Evolutionary conservation across 2,113 vertebrate genomes (phyloP).

Genomic region (Hydrolagus affinis): DNA sequence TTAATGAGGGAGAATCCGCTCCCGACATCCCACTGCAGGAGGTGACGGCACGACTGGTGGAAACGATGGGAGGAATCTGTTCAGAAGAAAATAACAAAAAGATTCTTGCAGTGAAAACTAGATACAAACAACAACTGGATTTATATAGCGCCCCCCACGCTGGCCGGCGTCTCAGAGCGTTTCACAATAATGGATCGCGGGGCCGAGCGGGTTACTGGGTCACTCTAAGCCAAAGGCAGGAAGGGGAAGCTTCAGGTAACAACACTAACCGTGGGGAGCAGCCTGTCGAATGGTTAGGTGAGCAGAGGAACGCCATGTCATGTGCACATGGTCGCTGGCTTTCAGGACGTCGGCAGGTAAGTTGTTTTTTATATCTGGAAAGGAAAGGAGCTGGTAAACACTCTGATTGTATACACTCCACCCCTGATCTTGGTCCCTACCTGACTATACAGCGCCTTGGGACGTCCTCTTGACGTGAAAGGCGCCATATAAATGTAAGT

Average conservation of each 20-base stretch:
- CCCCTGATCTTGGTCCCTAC: no score
- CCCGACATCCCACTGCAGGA: slow-evolving; percentile 65
- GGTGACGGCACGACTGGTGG: slow-evolving; percentile 74
- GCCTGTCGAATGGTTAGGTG: neutral
- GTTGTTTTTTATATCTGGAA: neutral
- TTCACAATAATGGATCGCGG: no score
- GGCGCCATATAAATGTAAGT: no score
- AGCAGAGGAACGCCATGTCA: neutral
- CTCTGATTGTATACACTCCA: neutral
- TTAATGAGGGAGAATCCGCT: slow-evolving; percentile 68
- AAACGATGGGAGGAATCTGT: slow-evolving; percentile 46
- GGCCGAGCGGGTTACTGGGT: no score
- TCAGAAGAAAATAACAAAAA: neutral
- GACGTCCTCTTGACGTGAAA: no score
- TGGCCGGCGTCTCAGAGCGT: no score
- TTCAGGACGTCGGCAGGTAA: neutral
- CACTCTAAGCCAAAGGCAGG: no score
- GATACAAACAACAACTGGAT: no score
- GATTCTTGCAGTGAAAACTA: no score
- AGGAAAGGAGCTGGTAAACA: neutral
- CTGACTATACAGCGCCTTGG: no score
- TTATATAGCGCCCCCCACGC: no score
- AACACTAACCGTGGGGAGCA: neutral
- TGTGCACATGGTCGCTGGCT: neutral
- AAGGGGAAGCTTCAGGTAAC: neutral